phyloP scores from a whole-genome alignment of 1,140 invertebrate species.

The Asobara japonica region DNA sequence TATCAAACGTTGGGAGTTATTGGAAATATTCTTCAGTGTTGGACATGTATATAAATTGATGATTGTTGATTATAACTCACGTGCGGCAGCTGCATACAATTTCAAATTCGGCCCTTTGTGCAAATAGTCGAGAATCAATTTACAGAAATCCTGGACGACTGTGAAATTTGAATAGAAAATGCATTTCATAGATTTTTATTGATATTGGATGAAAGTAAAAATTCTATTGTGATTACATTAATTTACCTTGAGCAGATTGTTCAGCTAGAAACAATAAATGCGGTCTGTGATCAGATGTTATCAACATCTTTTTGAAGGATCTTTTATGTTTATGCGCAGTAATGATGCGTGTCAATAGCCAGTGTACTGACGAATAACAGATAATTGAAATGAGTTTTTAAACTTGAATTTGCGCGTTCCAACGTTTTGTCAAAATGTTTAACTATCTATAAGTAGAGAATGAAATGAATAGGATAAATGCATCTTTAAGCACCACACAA shows the following conservation, averaged over 20 bases:
- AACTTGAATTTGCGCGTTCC: too few species aligned
- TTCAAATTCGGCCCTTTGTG: slow-evolving; percentile 73
- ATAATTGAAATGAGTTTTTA: too few species aligned
- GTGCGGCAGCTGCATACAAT: slow-evolving; percentile 68
- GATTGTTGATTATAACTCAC: slow-evolving; percentile 51
- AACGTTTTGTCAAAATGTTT: too few species aligned
- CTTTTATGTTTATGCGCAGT: too few species aligned
- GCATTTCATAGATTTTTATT: neutral
- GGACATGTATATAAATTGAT: neutral
- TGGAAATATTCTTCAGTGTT: neutral
- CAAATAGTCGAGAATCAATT: slow-evolving; percentile 71
- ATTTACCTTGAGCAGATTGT: slow-evolving; percentile 52
- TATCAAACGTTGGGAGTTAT: neutral
- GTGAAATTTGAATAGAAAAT: slow-evolving; percentile 39
- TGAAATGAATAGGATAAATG: too few species aligned
- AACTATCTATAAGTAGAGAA: too few species aligned
- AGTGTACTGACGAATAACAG: too few species aligned
- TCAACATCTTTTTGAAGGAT: too few species aligned
- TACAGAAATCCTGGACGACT: slow-evolving; percentile 75
- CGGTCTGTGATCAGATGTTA: slow-evolving; percentile 40
- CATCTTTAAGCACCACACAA: too few species aligned
- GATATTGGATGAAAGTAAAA: neutral
- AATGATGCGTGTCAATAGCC: too few species aligned
- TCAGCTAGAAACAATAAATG: slow-evolving; percentile 51
- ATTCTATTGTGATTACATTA: neutral